Conservation (phyloP, 37 sponge, comb jelly and placozoan species). For the Corticium candelabrum region DNA sequence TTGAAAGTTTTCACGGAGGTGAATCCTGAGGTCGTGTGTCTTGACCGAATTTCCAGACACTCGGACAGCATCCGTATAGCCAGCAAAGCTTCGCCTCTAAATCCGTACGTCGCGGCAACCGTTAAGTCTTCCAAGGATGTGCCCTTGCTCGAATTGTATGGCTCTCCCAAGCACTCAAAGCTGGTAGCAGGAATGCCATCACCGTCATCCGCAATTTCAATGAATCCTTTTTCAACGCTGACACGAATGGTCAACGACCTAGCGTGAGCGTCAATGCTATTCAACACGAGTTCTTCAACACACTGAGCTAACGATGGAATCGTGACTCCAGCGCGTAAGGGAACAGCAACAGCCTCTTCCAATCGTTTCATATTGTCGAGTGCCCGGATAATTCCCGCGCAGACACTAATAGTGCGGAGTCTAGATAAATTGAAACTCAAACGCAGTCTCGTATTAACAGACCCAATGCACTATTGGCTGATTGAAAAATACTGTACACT, state of each 20-base stretch:
- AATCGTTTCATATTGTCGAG: conserved; percentile 13
- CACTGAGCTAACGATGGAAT: conserved; percentile 33
- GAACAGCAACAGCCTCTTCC: conserved; percentile 20
- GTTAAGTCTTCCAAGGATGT: conserved; percentile 26
- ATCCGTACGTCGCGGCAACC: conserved; percentile 23
- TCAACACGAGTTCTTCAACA: conserved; percentile 67
- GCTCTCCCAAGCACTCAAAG: conserved; percentile 38
- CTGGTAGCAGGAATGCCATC: conserved; percentile 30
- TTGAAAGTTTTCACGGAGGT: conserved; percentile 41
- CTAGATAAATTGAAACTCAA: too few species aligned
- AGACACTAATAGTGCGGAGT: too few species aligned
- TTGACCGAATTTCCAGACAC: conserved; percentile 41
- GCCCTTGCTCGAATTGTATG: conserved; percentile 51
- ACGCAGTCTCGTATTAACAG: too few species aligned
- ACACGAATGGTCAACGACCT: conserved; percentile 54
- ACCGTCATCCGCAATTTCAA: conserved; percentile 20
- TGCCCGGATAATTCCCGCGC: too few species aligned
- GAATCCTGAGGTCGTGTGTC: conserved; percentile 31
- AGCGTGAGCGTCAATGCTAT: conserved; percentile 74
- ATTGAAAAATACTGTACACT: too few species aligned
- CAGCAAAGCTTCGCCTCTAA: conserved; percentile 53
- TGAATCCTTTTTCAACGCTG: background rate
- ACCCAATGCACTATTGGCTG: too few species aligned
- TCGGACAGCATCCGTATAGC: conserved; percentile 31
- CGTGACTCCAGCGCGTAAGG: conserved; percentile 37